Evolutionary conservation across 2,888 invertebrate genomes (phyloP).

Genomic region (Pseudanteris insignis): DNA sequence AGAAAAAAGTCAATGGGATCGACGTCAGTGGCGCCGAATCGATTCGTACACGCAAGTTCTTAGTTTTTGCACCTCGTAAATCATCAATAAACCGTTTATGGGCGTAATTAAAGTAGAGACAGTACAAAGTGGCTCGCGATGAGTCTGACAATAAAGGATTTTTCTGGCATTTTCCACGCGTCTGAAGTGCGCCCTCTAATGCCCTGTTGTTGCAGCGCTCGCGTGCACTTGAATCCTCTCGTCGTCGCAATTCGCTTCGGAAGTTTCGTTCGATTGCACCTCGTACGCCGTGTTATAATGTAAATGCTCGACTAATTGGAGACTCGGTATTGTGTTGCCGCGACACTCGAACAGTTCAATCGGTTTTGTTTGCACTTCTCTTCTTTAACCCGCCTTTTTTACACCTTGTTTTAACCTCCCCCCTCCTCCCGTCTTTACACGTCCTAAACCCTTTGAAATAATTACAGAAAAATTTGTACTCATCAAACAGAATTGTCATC

Average conservation of each 20-base stretch:
- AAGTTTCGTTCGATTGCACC: constrained; percentile 53
- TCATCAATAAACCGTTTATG: constrained; percentile 27
- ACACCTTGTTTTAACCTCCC: background rate
- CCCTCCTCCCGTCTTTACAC: too few species aligned
- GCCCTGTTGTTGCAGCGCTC: constrained; percentile 33
- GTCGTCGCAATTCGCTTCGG: constrained; percentile 38
- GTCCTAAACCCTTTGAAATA: too few species aligned
- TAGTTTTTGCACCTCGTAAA: too few species aligned
- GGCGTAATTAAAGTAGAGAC: constrained; percentile 33
- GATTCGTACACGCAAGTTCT: too few species aligned
- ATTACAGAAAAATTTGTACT: too few species aligned
- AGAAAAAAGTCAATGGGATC: too few species aligned
- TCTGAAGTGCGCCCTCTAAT: constrained; percentile 37
- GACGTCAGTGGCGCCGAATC: too few species aligned
- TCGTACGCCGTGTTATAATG: constrained; percentile 56
- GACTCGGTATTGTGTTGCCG: constrained; percentile 55
- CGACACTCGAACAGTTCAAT: constrained; percentile 53
- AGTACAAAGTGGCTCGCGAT: constrained; percentile 28
- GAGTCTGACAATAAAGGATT: constrained; percentile 38
- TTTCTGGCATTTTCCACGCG: constrained; percentile 36
- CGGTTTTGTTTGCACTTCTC: constrained; percentile 48
- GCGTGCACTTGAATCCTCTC: constrained; percentile 38
- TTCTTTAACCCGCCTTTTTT: constrained; percentile 47
- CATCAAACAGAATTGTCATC: too few species aligned
- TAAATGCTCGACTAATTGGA: constrained; percentile 66